These are phyloP conservation scores for Rhagoletis zephyria DNA, from an alignment of 1,140 invertebrate genomes.

Conservation along the genomic window DNA sequence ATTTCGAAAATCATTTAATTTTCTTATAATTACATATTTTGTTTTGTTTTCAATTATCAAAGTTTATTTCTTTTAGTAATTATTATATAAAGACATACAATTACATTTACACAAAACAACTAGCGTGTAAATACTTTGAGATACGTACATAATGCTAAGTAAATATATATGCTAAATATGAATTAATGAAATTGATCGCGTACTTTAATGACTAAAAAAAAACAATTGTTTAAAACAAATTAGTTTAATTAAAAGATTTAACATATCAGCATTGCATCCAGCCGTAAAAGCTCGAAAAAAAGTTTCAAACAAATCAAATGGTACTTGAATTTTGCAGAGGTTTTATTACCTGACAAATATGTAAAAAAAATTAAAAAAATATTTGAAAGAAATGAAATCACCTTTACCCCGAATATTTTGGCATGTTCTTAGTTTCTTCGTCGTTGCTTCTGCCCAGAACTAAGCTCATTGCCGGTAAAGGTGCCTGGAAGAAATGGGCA, in stretches of 20 bases:
- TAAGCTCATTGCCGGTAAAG: constrained; percentile 72
- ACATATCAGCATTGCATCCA: background rate
- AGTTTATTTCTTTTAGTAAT: background rate
- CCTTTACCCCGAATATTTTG: constrained; percentile 42
- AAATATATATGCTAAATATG: background rate
- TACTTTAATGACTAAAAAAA: background rate
- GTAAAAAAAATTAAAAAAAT: background rate
- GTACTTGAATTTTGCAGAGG: constrained; percentile 9
- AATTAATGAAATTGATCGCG: constrained; percentile 5
- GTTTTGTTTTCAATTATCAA: no score
- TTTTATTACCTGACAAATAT: constrained; percentile 29
- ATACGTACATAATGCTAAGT: constrained; percentile 58
- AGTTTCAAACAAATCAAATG: background rate
- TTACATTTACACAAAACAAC: constrained; percentile 65
- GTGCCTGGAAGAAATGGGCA: constrained; percentile 70
- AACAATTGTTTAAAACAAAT: no score
- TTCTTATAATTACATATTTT: no score
- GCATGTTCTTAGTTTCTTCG: constrained; percentile 72
- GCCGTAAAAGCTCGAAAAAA: background rate
- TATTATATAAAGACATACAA: constrained; percentile 30
- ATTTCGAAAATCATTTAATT: no score
- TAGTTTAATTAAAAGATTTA: no score
- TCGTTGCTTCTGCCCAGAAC: constrained; percentile 73
- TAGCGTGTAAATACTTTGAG: constrained; percentile 59
- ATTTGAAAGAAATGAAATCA: constrained; percentile 29